phyloP scores from a whole-genome alignment of 2,888 invertebrate species.

The Apantesis nais region DNA sequence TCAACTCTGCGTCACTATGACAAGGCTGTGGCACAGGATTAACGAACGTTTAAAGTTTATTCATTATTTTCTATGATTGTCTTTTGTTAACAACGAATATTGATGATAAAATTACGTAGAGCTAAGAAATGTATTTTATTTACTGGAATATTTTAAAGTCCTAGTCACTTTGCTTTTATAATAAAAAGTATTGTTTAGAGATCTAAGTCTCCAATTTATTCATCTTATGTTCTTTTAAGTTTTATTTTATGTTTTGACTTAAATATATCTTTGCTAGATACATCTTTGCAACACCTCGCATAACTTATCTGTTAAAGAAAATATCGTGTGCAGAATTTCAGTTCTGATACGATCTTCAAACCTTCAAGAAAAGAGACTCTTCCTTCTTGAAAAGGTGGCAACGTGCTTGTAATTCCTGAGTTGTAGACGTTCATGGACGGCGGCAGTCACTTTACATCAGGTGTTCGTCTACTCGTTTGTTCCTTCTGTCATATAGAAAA shows the following conservation, averaged over 20 bases:
- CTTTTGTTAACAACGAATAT: not conserved
- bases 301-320: no score
- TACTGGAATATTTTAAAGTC: not conserved
- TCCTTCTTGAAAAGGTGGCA: no score
- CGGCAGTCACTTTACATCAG: no score
- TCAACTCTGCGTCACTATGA: conserved; percentile 54
- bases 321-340: no score
- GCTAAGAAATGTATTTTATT: not conserved
- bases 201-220: not conserved
- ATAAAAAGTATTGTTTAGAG: not conserved
- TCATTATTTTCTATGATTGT: not conserved
- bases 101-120: not conserved
- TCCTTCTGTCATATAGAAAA: no score
- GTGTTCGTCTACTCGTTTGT: no score
- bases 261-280: not conserved
- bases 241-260: no score
- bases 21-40: conserved; percentile 30
- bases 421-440: no score
- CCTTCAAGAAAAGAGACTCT: no score
- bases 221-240: not conserved
- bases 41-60: conserved; percentile 27
- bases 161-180: not conserved
- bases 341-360: no score
- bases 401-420: no score
- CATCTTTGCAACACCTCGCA: not conserved